Evolutionary conservation across 2,797 vertebrate genomes (phyloP).

Genomic region (Sebastes steindachneri): DNA sequence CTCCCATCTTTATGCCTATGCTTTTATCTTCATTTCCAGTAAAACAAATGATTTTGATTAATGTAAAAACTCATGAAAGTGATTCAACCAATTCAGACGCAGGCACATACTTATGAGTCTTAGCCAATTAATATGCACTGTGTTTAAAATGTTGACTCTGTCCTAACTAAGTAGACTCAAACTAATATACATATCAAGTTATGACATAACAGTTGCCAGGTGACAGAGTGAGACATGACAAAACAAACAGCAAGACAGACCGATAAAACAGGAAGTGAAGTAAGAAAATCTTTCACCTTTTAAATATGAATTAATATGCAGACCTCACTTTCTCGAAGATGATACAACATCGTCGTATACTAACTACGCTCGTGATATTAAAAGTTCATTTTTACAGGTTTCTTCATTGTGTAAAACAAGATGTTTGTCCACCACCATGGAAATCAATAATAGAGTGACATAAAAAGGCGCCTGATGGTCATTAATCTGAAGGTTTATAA

Average conservation of each 20-base stretch:
- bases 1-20: background rate
- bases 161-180: background rate
- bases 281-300: background rate
- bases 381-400: background rate
- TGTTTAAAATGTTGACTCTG: background rate
- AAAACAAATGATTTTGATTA: background rate
- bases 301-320: background rate
- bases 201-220: background rate
- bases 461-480: background rate
- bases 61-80: background rate
- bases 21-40: background rate
- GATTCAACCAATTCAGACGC: background rate
- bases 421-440: background rate
- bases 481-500: background rate
- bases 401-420: background rate
- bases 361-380: background rate
- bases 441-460: background rate
- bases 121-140: background rate
- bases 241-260: background rate
- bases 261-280: background rate
- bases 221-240: background rate
- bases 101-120: background rate
- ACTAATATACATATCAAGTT: background rate
- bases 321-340: no score
- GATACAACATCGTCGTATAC: no score